Evolutionary conservation across 1,140 invertebrate species (phyloP).

Genomic region (Ctenoplectra terminalis): DNA sequence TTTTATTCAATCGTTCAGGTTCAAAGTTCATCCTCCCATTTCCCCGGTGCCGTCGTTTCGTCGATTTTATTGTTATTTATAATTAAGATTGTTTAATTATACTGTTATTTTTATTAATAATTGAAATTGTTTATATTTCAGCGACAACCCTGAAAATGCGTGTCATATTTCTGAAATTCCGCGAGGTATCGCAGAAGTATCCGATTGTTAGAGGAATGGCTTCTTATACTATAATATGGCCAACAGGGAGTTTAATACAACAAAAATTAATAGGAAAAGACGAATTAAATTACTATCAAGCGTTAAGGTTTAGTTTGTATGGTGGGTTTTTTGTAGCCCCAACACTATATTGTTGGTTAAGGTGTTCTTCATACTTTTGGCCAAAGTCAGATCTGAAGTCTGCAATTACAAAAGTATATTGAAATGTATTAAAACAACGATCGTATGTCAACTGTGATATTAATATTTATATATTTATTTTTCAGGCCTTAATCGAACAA

Average conservation of each 20-base stretch:
- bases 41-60: not conserved
- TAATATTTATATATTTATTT: constrained; percentile 48
- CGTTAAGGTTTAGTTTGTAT: constrained; percentile 87
- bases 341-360: constrained; percentile 88
- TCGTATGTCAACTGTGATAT: not conserved
- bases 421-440: not conserved
- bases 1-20: not conserved
- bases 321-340: constrained; percentile 89
- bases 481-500: constrained; percentile 91
- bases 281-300: constrained; percentile 84
- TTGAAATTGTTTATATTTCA: constrained; percentile 41
- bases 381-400: constrained; percentile 86
- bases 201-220: constrained; percentile 87
- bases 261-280: constrained; percentile 84
- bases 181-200: constrained; percentile 80
- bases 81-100: not conserved
- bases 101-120: constrained; percentile 3
- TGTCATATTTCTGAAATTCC: constrained; percentile 78
- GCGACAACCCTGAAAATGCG: constrained; percentile 69
- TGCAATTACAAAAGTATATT: constrained; percentile 87
- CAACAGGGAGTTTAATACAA: constrained; percentile 85
- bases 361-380: constrained; percentile 85
- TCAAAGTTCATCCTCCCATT: not conserved
- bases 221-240: constrained; percentile 89
- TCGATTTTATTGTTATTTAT: constrained; percentile 3